Base-by-base conservation (phyloP, 2,113 vertebrate species). In the Eolophus roseicapilla region DNA sequence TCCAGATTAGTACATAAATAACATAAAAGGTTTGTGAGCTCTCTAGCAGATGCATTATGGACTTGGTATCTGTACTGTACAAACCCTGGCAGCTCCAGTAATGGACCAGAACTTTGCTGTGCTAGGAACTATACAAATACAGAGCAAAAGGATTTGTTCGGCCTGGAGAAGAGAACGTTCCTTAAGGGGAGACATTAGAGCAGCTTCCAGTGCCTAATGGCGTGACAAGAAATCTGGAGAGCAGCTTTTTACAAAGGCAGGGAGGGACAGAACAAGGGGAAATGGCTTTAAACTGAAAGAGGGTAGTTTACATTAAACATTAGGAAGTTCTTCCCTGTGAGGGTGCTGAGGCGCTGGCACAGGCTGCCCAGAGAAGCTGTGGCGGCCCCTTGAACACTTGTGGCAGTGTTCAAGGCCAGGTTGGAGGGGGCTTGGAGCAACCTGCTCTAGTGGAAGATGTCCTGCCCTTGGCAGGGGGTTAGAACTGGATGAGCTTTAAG, bases 1-100 rank as follows among this genome's bases (percentile, higher is more conserved):
- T 93, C 93, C 92, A 92, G 92, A 94, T 96, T 95, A 96, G 91
- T 81, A 23, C 95, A 93, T 60, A 95, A 97, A 96, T 95, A 96
- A 91, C 92, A 94, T 82, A 39, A 94, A 95, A 96, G 92, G 57
- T 96, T 94, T 79, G 67, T 24, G 74, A 88, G 80, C 65, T 88
- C 86, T 91, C 62, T 39, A 87, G 75, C 86, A 91, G 91, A 92
- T 91, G 91, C 87, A 43, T 85, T 90, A 57, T 77, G 68, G 82
- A 73, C 87, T 96, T 65, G 53, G 46, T 90, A 57, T 89, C 93
- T 78, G 88, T 52, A 43, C 49, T 52, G n/a, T 23, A 49, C 62
- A 67, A 88, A 77, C 76, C 76, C 88, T 86, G 82, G 79, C 84
- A 91, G 49, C 57, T 75, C 57, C 62, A 59, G 64, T 3, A 39